These are phyloP conservation scores for Porphyrio hochstetteri DNA, from an alignment of 2,113 vertebrate genomes.

Conservation along the genomic window DNA sequence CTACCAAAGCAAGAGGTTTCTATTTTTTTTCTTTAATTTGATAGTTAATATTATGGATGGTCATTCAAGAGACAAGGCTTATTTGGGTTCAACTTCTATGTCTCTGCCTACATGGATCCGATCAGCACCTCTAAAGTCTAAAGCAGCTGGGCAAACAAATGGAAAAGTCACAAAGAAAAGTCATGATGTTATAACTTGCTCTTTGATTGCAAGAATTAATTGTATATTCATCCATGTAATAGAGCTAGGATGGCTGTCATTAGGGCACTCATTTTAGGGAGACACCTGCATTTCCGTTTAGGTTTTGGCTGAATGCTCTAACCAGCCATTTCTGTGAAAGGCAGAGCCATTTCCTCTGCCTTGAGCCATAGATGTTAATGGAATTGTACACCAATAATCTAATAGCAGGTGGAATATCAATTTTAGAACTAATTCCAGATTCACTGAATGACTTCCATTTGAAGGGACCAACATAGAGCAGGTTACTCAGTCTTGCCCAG, in stretches of 20 bases:
- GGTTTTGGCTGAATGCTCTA: neutral
- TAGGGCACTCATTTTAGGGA: neutral
- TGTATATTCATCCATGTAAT: neutral
- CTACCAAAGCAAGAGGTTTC: neutral
- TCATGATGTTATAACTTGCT: neutral
- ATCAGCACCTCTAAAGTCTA: neutral
- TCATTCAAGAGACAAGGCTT: neutral
- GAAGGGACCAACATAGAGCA: neutral
- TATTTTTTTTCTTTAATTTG: neutral
- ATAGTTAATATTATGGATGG: neutral
- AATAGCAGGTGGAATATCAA: neutral
- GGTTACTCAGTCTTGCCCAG: neutral
- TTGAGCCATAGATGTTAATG: neutral
- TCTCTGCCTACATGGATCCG: neutral
- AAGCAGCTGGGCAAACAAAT: neutral
- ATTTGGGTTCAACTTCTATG: neutral
- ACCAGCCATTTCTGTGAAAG: neutral
- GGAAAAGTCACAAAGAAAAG: neutral
- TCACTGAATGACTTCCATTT: neutral
- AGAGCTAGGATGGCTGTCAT: neutral
- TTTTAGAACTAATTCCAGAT: neutral
- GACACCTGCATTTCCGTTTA: neutral
- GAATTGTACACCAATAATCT: neutral
- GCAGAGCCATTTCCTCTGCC: neutral
- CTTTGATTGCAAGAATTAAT: neutral